Conservation (phyloP, 2,888 invertebrate species). For the Balanococcus diminutus region DNA sequence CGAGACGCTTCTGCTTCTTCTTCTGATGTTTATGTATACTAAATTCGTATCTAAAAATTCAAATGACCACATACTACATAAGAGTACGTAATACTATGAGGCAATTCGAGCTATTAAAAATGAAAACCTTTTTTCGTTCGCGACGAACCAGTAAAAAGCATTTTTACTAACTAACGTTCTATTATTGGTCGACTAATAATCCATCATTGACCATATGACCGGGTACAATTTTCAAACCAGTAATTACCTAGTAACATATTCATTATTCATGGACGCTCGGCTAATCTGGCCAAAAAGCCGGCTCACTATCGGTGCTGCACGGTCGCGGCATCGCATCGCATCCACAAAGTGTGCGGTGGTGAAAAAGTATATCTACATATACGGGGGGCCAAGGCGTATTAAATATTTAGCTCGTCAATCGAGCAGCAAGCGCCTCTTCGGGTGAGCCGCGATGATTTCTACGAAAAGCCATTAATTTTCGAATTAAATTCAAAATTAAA, state of each 20-base stretch:
- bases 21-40: no score
- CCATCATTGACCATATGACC: slow-evolving; percentile 33
- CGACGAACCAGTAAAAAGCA: neutral
- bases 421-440: neutral
- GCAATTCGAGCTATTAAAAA: neutral
- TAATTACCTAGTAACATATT: slow-evolving; percentile 26
- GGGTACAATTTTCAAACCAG: slow-evolving; percentile 9
- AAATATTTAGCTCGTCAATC: slow-evolving; percentile 39
- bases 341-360: neutral
- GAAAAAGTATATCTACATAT: neutral
- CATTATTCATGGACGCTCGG: slow-evolving; percentile 19
- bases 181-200: slow-evolving; percentile 30
- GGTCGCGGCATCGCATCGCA: neutral
- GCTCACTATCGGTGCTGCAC: neutral
- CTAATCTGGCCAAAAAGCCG: slow-evolving; percentile 30
- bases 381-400: neutral
- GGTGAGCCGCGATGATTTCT: neutral
- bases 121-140: neutral
- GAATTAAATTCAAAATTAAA: slow-evolving; percentile 38
- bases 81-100: neutral
- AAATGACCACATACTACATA: neutral
- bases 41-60: slow-evolving; percentile 11
- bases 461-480: slow-evolving; percentile 43
- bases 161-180: slow-evolving; percentile 27
- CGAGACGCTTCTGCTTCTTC: neutral